Conservation (phyloP, 2,888 invertebrate genomes). For the Dryococelus australis region DNA sequence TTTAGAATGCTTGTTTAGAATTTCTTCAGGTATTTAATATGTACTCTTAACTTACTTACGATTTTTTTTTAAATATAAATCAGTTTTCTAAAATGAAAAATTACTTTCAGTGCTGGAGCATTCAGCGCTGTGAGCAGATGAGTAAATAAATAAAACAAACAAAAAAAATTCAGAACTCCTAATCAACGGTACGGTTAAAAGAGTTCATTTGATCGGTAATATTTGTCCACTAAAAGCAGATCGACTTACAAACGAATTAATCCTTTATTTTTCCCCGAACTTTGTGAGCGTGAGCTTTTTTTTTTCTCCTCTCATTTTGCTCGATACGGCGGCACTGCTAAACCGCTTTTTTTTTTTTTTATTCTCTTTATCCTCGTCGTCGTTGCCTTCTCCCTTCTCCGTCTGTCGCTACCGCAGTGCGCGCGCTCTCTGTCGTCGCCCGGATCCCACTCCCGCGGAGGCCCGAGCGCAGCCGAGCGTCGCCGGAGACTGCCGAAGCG, state of each 20-base stretch:
- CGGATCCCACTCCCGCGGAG: conserved; percentile 28
- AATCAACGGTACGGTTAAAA: background rate
- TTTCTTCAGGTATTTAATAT: too few relatives aligned
- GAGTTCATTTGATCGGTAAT: background rate
- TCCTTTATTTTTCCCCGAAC: background rate
- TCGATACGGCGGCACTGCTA: conserved; percentile 17
- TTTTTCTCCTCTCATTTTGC: background rate
- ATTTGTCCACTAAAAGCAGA: background rate
- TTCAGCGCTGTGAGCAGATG: background rate
- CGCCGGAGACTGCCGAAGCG: conserved; percentile 42
- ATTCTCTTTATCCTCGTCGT: conserved; percentile 31
- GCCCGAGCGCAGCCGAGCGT: conserved; percentile 43
- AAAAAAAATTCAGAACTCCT: background rate
- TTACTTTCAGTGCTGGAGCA: background rate
- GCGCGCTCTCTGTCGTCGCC: conserved; percentile 30
- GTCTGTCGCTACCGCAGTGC: conserved; percentile 21
- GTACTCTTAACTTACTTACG: too few relatives aligned
- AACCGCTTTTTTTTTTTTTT: conserved; percentile 36
- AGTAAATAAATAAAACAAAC: background rate
- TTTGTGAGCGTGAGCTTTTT: background rate
- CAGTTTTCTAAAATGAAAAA: too few relatives aligned
- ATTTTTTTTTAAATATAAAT: too few relatives aligned
- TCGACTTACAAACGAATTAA: conserved; percentile 10
- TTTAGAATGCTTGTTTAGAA: too few relatives aligned
- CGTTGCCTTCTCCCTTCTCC: conserved; percentile 20